A percentile compares a stretch with the other conserved stretches of the same genome.
Evolutionary conservation across 2,113 vertebrate species (phyloP).

Genomic region (Stomatorhinus ivindoensis): DNA sequence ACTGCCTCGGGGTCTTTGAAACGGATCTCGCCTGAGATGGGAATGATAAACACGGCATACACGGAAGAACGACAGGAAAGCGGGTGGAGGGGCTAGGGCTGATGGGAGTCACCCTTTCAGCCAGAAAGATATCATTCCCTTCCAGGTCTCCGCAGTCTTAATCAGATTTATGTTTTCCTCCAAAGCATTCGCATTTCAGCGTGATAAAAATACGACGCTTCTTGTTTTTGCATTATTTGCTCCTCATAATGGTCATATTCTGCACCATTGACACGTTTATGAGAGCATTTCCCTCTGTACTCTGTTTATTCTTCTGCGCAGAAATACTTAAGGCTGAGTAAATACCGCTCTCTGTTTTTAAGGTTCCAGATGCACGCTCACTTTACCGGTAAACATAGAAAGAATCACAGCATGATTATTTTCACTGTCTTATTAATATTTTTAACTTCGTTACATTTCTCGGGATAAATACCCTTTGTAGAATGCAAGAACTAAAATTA

Average conservation of each 20-base stretch:
- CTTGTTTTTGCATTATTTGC: background rate
- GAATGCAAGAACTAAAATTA: background rate
- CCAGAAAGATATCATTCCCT: background rate
- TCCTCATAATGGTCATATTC: background rate
- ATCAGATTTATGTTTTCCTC: background rate
- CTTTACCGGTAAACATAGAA: background rate
- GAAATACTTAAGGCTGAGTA: background rate
- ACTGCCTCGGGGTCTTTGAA: background rate
- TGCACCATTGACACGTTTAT: background rate
- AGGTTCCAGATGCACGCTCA: background rate
- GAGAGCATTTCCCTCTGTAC: background rate
- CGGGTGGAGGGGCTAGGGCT: background rate
- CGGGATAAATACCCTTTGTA: background rate
- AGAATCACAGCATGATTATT: background rate
- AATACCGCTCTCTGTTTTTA: background rate
- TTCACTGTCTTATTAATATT: background rate
- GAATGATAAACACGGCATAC: background rate
- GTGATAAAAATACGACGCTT: background rate
- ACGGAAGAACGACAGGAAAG: background rate
- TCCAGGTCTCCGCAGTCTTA: background rate
- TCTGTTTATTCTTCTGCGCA: background rate
- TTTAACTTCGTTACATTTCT: background rate
- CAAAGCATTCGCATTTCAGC: background rate
- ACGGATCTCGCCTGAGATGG: background rate
- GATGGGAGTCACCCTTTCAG: background rate